Base-by-base conservation (phyloP, 1,140 invertebrate species). In the Campoletis sonorensis region DNA sequence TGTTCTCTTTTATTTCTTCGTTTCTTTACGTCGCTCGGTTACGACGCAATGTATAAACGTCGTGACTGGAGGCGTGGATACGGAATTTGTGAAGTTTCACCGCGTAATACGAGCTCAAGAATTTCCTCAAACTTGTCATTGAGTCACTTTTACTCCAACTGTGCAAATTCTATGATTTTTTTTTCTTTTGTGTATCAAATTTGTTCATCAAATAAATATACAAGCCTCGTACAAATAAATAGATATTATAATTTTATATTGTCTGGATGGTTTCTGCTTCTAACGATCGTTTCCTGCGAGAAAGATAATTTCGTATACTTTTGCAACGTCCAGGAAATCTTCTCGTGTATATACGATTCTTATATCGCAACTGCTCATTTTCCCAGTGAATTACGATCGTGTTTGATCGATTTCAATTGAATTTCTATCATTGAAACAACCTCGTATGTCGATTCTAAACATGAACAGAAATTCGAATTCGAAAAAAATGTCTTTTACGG, bases 251-350 rank as follows among this genome's bases (percentile, higher is more conserved):
- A 18, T 58, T 2, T 21, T 15, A n/a, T 18, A 21, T 23, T 51
- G 33, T 23, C 5, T 51, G 40, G 37, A 40, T 73, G 27, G 71
- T 21, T 71, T 21, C 15, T 21, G 40, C 54, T 58, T n/a, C 37
- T 73, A 73, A 73, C 71, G 4, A 73, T 4, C 40, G 23, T 13
- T 73, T 73, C 71, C 71, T 73, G 71, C 21, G 23, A 21, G 40
- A 73, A 51, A 21, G 21, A 73, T 73, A 73, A 73, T 73, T 73
- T 73, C 71, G 37, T 37, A n/a, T n/a, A 26, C n/a, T 73, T 73
- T 71, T 27, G 71, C 71, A 73, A 73, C 40, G 13, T 45, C 40
- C 40, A 45, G 8, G 54, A 58, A 4, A 11, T 58, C 54, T 58
- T 10, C 54, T 58, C 54, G 40, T 45, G 8, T 13, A 45, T 11